Conservation (phyloP, 1,140 invertebrate species). For the Drosophila hydei region DNA sequence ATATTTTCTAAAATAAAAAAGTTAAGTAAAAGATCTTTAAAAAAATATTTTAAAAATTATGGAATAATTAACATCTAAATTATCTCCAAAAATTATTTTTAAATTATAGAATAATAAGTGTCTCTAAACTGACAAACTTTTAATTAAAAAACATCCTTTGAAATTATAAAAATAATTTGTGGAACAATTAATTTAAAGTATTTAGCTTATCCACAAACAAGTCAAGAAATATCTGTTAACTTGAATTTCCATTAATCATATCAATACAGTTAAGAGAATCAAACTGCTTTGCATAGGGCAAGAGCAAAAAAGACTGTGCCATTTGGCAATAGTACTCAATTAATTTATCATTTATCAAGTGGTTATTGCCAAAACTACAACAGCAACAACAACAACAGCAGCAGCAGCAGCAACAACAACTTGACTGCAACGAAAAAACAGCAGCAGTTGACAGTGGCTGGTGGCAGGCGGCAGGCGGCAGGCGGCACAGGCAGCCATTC, state of each 20-base stretch:
- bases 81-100: no score
- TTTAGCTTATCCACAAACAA: no score
- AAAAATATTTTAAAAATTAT: no score
- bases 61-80: no score
- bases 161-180: no score
- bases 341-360: slow-evolving; percentile 81
- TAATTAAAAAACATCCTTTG: no score
- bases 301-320: slow-evolving; percentile 25
- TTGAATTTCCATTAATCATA: slow-evolving; percentile 8
- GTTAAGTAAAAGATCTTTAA: no score
- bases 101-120: no score
- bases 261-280: slow-evolving; percentile 12
- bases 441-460: slow-evolving; percentile 42
- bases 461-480: slow-evolving; percentile 34
- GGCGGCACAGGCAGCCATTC: slow-evolving; percentile 45
- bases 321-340: slow-evolving; percentile 73
- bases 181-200: no score
- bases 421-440: slow-evolving; percentile 8
- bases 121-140: no score
- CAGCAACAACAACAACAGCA: slow-evolving; percentile 32
- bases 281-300: slow-evolving; percentile 41
- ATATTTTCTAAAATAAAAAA: no score
- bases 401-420: slow-evolving; percentile 31
- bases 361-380: slow-evolving; percentile 62
- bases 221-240: not conserved